phyloP scores from a whole-genome alignment of 2,888 invertebrate genomes.

The Encarsia formosa region DNA sequence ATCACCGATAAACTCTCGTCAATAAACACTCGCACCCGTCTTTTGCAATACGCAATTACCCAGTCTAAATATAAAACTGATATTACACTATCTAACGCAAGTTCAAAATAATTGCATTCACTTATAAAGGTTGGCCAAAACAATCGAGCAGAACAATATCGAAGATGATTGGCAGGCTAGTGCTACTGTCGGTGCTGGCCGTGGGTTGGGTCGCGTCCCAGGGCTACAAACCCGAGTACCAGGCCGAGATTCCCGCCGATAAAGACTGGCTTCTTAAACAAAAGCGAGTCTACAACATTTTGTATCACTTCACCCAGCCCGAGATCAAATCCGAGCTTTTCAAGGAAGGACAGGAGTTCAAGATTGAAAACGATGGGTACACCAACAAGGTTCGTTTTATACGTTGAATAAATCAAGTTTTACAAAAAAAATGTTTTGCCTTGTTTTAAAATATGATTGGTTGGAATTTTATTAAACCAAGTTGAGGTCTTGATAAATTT shows the following conservation, averaged over 20 bases:
- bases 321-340: slow-evolving; percentile 33
- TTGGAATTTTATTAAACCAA: too few relatives aligned
- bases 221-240: slow-evolving; percentile 30
- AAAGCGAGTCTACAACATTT: slow-evolving; percentile 40
- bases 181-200: slow-evolving; percentile 32
- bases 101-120: too few relatives aligned
- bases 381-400: slow-evolving; percentile 41
- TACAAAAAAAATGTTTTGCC: too few relatives aligned
- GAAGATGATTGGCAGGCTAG: slow-evolving; percentile 32
- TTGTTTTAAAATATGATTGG: too few relatives aligned
- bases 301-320: slow-evolving; percentile 40
- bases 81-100: too few relatives aligned
- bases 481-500: too few relatives aligned
- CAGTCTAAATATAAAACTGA: too few relatives aligned
- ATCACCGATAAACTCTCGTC: too few relatives aligned
- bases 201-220: slow-evolving; percentile 27
- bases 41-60: too few relatives aligned
- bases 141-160: neutral
- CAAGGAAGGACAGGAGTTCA: slow-evolving; percentile 37
- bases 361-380: slow-evolving; percentile 36
- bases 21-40: too few relatives aligned
- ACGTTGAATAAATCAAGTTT: too few relatives aligned
- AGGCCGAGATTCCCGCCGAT: slow-evolving; percentile 34
- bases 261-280: slow-evolving; percentile 41
- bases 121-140: too few relatives aligned